Evolutionary conservation across 1,140 invertebrate species (phyloP), one percentile per base, ranked within the genome.

Genomic region (Macrobrachium rosenbergii): DNA sequence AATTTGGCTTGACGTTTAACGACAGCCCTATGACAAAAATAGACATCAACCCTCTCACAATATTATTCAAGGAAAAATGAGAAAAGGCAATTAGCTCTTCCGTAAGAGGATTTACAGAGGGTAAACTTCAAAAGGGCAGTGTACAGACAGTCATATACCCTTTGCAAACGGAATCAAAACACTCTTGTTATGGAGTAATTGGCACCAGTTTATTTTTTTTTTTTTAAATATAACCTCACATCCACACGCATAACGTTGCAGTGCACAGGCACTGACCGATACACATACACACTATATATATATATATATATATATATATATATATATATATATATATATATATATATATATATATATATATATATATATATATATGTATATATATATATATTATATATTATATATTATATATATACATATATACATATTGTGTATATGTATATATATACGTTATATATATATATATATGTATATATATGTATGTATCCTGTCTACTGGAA

Each of bases 241-340:
- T 21, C 12, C 37, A 21, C n/a, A 69, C n/a, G 37, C 37, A 69
- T 69, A 69, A 67, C 23, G 28, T 1, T 37, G 28, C 28, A 37
- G 28, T 37, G 3, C 28, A 37, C 28, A 37, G 28, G 28, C 28
- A 37, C n/a, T n/a, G 23, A 21, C 19, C 6, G 10, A 19, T 21
- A 2, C 28, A 69, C 19, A 69, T n/a, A 69, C 28, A 69, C n/a
- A 69, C 19, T 72, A 17, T 69, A 28, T 69, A 17, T 69, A 3
- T 69, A 69, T 69, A 69, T 69, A 69, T 69, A n/a, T 69, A 69
- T 21, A 69, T 69, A 21, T 69, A 69, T 69, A 21, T 69, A 69
- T 21, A 21, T 69, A 69, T 69, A 21, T 69, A 69, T 6, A 21
- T 69, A 69, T 69, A 69, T 69, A 21, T 69, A 69, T 69, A 69